Conservation (phyloP, 2,888 invertebrate genomes). For the Mimachlamys varia region DNA sequence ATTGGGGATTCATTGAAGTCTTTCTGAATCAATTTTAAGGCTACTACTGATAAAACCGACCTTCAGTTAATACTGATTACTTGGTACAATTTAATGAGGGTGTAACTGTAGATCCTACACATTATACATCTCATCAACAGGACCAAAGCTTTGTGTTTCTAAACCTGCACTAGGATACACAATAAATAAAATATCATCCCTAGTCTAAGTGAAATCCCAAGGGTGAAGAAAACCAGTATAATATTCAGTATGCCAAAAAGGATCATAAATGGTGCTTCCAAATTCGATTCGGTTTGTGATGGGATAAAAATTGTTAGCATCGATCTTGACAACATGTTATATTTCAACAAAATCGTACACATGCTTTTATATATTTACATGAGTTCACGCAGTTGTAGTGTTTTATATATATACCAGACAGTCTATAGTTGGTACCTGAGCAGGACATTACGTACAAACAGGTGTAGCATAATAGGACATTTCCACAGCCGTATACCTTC, state of each 20-base stretch:
- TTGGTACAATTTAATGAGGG: neutral
- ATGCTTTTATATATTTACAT: neutral
- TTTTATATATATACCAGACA: neutral
- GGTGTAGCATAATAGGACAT: too few species aligned
- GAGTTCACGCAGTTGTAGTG: neutral
- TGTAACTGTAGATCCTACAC: neutral
- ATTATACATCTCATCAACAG: neutral
- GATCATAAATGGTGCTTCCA: neutral
- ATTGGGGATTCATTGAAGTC: too few species aligned
- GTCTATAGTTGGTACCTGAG: neutral
- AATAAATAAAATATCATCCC: neutral
- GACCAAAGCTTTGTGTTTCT: neutral
- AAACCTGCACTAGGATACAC: neutral
- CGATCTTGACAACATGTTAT: neutral
- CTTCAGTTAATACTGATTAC: neutral
- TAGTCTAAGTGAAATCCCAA: neutral
- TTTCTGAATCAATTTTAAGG: neutral
- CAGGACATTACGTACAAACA: too few species aligned
- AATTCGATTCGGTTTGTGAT: neutral
- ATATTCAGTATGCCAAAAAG: neutral
- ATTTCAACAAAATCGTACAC: neutral
- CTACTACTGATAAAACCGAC: too few species aligned
- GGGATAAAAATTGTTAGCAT: neutral
- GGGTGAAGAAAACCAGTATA: neutral
- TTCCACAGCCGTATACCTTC: neutral